phyloP scores from a whole-genome alignment of 2,113 vertebrate genomes.

The Vimba vimba region DNA sequence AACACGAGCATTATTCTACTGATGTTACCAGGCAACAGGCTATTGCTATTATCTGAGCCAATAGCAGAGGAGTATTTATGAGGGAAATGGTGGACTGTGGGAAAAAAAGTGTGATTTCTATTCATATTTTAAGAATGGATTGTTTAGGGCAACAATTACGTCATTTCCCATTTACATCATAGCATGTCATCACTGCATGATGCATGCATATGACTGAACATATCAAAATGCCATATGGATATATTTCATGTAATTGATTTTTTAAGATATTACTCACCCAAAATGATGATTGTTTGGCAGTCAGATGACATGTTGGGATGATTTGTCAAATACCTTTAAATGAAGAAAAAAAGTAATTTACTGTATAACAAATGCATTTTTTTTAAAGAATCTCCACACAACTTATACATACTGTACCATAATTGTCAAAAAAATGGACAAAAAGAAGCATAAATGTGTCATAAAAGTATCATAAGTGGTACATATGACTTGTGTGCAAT shows the following conservation, averaged over 20 bases:
- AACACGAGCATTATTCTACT: conserved; percentile 57
- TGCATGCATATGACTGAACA: background rate
- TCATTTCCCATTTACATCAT: conserved; percentile 5
- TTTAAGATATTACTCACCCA: conserved; percentile 9
- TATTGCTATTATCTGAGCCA: conserved; percentile 60
- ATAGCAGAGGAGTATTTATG: conserved; percentile 32
- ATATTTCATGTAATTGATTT: background rate
- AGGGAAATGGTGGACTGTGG: conserved; percentile 12
- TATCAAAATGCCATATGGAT: background rate
- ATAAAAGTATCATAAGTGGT: background rate
- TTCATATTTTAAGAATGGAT: background rate
- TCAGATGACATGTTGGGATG: conserved; percentile 5
- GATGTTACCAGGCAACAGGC: conserved; percentile 79
- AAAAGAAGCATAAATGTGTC: background rate
- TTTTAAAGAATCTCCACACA: background rate
- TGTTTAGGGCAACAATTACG: background rate
- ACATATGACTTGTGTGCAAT: background rate
- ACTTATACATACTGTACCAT: background rate
- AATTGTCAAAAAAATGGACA: background rate
- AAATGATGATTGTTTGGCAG: background rate
- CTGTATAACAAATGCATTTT: background rate
- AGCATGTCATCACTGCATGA: background rate
- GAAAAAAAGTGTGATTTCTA: background rate
- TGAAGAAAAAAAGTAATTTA: background rate
- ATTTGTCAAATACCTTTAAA: background rate